Percentiles rank a stretch among this genome's conserved stretches.
Conservation (phyloP, 2,888 invertebrate genomes). For the Biston stratarius region DNA sequence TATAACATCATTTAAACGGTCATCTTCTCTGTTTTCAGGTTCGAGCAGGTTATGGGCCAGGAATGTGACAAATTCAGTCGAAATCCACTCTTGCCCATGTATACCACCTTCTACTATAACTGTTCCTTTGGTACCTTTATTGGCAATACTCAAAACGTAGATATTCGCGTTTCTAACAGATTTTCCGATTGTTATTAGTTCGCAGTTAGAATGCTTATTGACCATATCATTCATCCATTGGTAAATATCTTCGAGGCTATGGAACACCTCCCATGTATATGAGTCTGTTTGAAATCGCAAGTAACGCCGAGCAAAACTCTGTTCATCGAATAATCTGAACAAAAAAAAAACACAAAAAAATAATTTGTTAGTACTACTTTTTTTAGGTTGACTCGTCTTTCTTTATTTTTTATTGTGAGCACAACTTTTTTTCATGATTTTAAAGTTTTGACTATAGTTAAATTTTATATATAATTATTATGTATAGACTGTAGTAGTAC, state of each 20-base stretch:
- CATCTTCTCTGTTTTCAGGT: slow-evolving; percentile 63
- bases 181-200: slow-evolving; percentile 68
- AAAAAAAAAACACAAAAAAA: background rate
- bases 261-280: slow-evolving; percentile 84
- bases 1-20: slow-evolving; percentile 67
- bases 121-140: slow-evolving; percentile 59
- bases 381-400: too few species aligned
- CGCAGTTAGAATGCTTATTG: slow-evolving; percentile 67
- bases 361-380: too few species aligned
- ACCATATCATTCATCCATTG: slow-evolving; percentile 84
- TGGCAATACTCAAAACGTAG: slow-evolving; percentile 56
- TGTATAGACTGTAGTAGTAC: too few species aligned
- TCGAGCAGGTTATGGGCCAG: slow-evolving; percentile 82
- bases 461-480: too few species aligned
- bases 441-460: too few species aligned
- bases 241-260: slow-evolving; percentile 86
- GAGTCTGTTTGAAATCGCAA: slow-evolving; percentile 49
- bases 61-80: slow-evolving; percentile 87
- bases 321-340: slow-evolving; percentile 66
- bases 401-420: too few species aligned
- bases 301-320: slow-evolving; percentile 53
- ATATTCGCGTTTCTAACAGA: slow-evolving; percentile 78
- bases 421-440: too few species aligned
- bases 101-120: slow-evolving; percentile 88
- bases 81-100: slow-evolving; percentile 92